Evolutionary conservation across 2,888 invertebrate genomes (phyloP), one percentile per base, ranked within the genome.

Genomic region (Pasiphila rectangulata): DNA sequence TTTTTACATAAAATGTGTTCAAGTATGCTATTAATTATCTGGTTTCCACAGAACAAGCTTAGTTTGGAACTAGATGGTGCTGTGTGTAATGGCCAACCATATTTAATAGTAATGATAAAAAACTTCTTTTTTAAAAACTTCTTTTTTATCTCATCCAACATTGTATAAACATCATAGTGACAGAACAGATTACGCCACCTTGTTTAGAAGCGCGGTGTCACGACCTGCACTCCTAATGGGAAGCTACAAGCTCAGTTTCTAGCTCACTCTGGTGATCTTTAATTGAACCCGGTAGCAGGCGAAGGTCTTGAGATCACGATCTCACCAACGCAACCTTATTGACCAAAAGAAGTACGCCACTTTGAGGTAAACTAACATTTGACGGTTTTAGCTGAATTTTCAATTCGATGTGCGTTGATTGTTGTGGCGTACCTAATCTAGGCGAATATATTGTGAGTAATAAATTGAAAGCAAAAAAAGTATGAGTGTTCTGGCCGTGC

Each of bases 281-380:
- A 75, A 80, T 79, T 77, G 74, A 77, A 79, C 74, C 72, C 71
- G 77, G 71, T 75, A 76, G 69, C 61, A 63, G 63, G 69, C 69
- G 71, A 73, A 78, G 77, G 72, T 69, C 72, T 70, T 62, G 59
- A 56, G 63, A 74, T 74, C 69, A 75, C 63, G 52, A 63, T 54
- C 59, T 57, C 54, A 40, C 13, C 35, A 46, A 56, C 54, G 56
- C 56, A 61, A 52, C 53, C 57, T 62, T 57, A 55, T 59, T 64
- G 60, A 62, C 61, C 59, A 57, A 67, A 65, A 62, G 58, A 61
- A 54, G 40, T 38, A 36, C 36, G 39, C 54, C 53, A 47, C 54
- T 55, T 50, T 43, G 51, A 40, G 32, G 3, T 29, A 24, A 12
- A 19, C 19, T 13, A 10, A 21, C 16, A 12, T 12, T 37, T 2